Percentiles rank a stretch among this genome's conserved stretches.
Conservation (phyloP, 1,140 invertebrate genomes). For the Batillaria attramentaria region DNA sequence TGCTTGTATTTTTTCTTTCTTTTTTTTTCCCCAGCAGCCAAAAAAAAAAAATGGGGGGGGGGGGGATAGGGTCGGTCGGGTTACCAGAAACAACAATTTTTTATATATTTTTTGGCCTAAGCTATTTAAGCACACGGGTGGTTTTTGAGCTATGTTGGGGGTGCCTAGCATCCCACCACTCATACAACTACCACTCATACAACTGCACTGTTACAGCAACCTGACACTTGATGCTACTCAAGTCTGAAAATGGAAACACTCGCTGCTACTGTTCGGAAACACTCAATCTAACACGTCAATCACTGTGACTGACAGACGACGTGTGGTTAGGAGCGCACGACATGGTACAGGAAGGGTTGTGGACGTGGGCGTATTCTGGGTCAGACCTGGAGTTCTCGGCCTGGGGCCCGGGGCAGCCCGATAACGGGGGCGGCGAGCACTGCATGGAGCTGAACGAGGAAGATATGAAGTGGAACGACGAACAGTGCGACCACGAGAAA, state of each 20-base stretch:
- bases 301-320: not conserved
- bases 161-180: not conserved
- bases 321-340: slow-evolving; percentile 1
- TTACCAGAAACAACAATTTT: no score
- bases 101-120: no score
- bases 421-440: not conserved
- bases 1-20: no score
- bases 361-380: not conserved
- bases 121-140: no score
- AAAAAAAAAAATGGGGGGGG: no score
- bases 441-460: slow-evolving; percentile 4
- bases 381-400: not conserved
- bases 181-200: no score
- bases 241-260: not conserved
- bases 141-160: not conserved
- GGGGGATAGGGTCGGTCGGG: no score
- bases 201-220: no score
- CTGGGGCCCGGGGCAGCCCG: not conserved
- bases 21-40: no score
- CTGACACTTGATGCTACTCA: not conserved
- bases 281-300: no score
- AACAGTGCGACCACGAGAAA: not conserved
- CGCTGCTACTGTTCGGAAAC: no score
- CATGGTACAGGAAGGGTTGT: not conserved
- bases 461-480: not conserved